phyloP scores from a whole-genome alignment of 2,113 vertebrate genomes.

The Microtus richardsoni region DNA sequence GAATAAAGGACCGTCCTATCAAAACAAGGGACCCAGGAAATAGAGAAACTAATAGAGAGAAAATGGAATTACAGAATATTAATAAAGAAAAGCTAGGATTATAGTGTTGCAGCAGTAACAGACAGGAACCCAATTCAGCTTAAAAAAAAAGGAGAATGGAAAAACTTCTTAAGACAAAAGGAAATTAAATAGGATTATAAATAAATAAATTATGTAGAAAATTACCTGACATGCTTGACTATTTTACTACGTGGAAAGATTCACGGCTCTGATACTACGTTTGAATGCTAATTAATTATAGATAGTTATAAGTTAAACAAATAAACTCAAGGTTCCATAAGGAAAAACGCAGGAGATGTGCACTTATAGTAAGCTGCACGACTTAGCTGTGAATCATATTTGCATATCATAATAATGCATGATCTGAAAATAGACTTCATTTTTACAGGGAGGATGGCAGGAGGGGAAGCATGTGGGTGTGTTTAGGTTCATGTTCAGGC shows the following conservation, averaged over 20 bases:
- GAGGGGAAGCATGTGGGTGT: not conserved
- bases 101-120: not conserved
- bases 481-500: conserved; percentile 5
- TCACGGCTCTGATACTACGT: not conserved
- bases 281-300: not conserved
- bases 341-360: conserved; percentile 11
- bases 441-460: conserved; percentile 38
- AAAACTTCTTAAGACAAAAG: not conserved
- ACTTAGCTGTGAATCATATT: conserved; percentile 46
- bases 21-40: not conserved
- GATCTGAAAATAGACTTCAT: conserved; percentile 60
- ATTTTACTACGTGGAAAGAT: not conserved
- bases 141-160: not conserved
- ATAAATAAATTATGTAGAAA: not conserved
- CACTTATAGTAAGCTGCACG: not conserved
- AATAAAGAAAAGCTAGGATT: not conserved
- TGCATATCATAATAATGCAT: conserved; percentile 49
- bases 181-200: not conserved
- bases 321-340: conserved; percentile 31
- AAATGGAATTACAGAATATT: not conserved
- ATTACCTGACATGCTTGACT: not conserved
- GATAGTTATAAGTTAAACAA: conserved; percentile 27
- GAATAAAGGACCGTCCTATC: not conserved
- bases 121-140: not conserved
- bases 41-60: not conserved